These are phyloP conservation scores for Phalangium opilio DNA, from an alignment of 2,888 invertebrate species.

Conservation along the genomic window DNA sequence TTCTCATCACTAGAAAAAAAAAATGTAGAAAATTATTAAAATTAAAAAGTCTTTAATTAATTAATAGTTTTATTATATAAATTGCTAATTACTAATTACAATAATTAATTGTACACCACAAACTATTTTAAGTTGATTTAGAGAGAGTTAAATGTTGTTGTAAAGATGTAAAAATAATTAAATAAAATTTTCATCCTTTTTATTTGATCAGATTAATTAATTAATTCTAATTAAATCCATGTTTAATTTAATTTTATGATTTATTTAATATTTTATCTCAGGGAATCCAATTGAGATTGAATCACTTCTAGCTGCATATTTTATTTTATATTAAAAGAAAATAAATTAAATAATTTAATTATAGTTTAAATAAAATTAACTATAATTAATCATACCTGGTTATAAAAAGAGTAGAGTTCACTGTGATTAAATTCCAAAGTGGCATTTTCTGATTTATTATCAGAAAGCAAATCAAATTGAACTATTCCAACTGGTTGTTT, in stretches of 20 bases:
- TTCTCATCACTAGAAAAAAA: no score
- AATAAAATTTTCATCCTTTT: no score
- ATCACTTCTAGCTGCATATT: conserved; percentile 9
- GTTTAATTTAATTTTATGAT: conserved; percentile 9
- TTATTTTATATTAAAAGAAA: neutral
- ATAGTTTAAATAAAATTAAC: neutral
- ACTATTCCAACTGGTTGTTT: conserved; percentile 29
- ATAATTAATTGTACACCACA: no score
- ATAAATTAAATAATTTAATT: neutral
- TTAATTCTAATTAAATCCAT: neutral
- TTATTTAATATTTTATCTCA: conserved; percentile 6
- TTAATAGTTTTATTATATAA: no score
- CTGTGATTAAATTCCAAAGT: conserved; percentile 30
- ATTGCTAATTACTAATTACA: no score
- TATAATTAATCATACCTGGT: conserved; percentile 8
- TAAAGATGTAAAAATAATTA: no score
- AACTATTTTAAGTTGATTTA: no score
- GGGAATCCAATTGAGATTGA: conserved; percentile 12
- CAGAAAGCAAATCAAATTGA: conserved; percentile 25
- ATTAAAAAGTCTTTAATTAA: no score
- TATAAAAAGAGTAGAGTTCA: conserved; percentile 23
- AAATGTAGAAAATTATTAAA: no score
- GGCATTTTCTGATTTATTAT: conserved; percentile 25
- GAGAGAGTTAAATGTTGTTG: no score
- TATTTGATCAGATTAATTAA: no score